phyloP scores from a whole-genome alignment of 2,888 invertebrate genomes.

The Stegana nigrithorax region DNA sequence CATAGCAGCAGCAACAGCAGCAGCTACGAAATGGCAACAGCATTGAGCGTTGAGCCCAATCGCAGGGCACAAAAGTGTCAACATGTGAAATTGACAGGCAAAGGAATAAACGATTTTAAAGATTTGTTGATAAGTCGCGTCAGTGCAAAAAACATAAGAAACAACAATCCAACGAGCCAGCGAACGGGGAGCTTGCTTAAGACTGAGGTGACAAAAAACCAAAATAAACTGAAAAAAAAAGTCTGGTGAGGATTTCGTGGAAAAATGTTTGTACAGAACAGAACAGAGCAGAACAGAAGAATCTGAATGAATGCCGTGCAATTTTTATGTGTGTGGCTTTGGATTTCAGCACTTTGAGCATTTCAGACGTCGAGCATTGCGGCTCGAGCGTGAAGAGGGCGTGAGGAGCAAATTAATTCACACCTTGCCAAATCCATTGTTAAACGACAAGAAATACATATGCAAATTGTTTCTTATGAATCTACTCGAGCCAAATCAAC shows the following conservation, averaged over 20 bases:
- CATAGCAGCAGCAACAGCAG: too few species aligned
- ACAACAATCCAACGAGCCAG: constrained; percentile 13
- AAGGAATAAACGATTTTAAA: constrained; percentile 56
- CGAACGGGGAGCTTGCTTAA: constrained; percentile 5
- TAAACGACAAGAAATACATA: constrained; percentile 49
- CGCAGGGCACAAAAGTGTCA: constrained; percentile 53
- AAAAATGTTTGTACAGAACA: constrained; percentile 19
- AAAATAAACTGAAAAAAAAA: neutral
- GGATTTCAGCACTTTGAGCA: constrained; percentile 44
- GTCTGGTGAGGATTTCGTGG: constrained; percentile 17
- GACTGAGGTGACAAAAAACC: neutral
- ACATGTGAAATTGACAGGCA: constrained; percentile 56
- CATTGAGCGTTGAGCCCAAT: constrained; percentile 30
- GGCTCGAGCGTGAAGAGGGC: too few species aligned
- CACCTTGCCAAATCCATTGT: constrained; percentile 63
- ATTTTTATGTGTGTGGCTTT: constrained; percentile 47
- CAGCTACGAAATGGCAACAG: too few species aligned
- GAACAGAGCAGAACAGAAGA: too few species aligned
- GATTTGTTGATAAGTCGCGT: constrained; percentile 59
- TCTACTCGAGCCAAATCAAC: constrained; percentile 27
- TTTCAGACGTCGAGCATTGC: too few species aligned
- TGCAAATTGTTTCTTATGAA: constrained; percentile 64
- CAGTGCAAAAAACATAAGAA: constrained; percentile 31
- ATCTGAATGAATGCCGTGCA: neutral
- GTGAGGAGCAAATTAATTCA: constrained; percentile 65